A percentile compares a stretch with the other conserved stretches of the same genome.
Evolutionary conservation across 2,113 vertebrate species (phyloP).

Genomic region (Vulpes ferrilata): DNA sequence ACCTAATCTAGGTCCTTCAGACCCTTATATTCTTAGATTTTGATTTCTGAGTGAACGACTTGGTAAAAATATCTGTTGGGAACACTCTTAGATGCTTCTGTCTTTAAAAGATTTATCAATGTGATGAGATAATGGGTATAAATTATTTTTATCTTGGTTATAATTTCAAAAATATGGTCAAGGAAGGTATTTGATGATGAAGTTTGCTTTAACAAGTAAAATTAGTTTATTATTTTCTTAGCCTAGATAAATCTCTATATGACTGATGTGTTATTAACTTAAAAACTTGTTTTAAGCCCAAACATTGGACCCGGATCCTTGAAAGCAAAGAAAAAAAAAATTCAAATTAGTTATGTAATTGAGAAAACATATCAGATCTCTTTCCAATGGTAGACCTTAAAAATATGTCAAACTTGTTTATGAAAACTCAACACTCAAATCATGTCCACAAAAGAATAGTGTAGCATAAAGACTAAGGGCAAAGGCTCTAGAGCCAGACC

Average conservation of each 20-base stretch:
- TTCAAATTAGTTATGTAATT: neutral
- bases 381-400: slow-evolving; percentile 7
- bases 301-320: neutral
- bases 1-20: neutral
- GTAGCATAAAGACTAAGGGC: neutral
- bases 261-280: neutral
- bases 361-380: neutral
- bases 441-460: neutral
- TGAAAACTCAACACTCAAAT: neutral
- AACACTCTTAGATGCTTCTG: neutral
- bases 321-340: slow-evolving; percentile 54
- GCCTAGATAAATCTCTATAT: neutral
- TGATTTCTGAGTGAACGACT: slow-evolving; percentile 46
- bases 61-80: neutral
- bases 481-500: neutral
- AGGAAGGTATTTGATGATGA: neutral
- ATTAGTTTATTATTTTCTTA: neutral
- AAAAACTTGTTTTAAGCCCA: slow-evolving; percentile 13
- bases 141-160: neutral
- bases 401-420: neutral
- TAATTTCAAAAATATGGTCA: slow-evolving; percentile 29
- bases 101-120: neutral
- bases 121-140: neutral
- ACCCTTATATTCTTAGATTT: neutral
- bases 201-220: slow-evolving; percentile 50